These are phyloP conservation scores for Ramphastos sulfuratus DNA, from an alignment of 2,113 vertebrate species.

Conservation along the genomic window DNA sequence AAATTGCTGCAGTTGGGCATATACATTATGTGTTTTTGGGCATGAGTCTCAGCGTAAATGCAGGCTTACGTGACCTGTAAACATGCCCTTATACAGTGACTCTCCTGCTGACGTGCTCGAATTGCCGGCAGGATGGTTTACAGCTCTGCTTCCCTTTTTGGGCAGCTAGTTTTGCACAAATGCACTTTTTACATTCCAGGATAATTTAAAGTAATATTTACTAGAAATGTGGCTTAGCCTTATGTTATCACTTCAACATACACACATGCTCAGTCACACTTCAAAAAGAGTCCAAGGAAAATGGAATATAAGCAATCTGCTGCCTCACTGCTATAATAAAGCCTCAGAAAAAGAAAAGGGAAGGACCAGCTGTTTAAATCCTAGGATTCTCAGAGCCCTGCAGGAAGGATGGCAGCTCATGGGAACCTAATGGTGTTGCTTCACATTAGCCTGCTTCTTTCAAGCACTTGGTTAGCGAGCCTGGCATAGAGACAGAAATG, in stretches of 20 bases:
- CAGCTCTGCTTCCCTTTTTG: slow-evolving; percentile 61
- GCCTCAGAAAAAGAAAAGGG: not conserved
- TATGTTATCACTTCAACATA: slow-evolving; percentile 54
- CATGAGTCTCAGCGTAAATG: not conserved
- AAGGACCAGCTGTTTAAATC: slow-evolving; percentile 33
- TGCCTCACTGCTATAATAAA: slow-evolving; percentile 5
- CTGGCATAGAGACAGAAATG: not conserved
- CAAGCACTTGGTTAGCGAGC: not conserved
- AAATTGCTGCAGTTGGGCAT: not conserved
- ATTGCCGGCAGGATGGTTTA: slow-evolving; percentile 20
- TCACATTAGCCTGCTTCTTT: not conserved
- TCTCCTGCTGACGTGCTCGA: not conserved
- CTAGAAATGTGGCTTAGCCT: slow-evolving; percentile 51
- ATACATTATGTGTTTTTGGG: not conserved
- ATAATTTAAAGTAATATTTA: slow-evolving; percentile 63
- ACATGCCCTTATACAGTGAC: slow-evolving; percentile 53
- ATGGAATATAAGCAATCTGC: slow-evolving; percentile 44
- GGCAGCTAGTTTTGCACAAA: slow-evolving; percentile 50
- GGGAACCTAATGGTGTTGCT: not conserved
- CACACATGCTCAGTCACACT: slow-evolving; percentile 52
- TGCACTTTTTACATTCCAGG: slow-evolving; percentile 51
- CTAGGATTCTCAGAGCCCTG: not conserved
- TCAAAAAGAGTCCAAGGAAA: slow-evolving; percentile 50
- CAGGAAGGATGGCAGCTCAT: not conserved
- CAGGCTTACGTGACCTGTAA: slow-evolving; percentile 43